These are phyloP conservation scores for Harpagoxenus sublaevis DNA, from an alignment of 2,888 invertebrate species.

Conservation along the genomic window DNA sequence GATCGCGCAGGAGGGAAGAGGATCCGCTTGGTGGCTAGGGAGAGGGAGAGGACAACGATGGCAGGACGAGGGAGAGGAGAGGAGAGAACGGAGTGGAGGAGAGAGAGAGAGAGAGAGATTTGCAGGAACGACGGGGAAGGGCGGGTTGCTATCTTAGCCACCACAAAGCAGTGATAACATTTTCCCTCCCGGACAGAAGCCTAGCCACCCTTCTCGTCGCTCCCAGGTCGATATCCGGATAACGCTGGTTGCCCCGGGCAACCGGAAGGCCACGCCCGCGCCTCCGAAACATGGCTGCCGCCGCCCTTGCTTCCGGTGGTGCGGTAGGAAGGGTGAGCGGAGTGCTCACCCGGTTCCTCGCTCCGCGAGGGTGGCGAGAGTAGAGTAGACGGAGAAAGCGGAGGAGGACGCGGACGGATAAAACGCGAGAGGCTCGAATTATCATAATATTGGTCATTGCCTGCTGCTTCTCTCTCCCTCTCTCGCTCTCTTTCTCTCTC, in stretches of 20 bases:
- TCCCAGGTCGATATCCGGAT: slow-evolving; percentile 84
- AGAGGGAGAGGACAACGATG: slow-evolving; percentile 40
- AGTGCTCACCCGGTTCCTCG: slow-evolving; percentile 25
- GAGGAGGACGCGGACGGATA: slow-evolving; percentile 55
- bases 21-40: slow-evolving; percentile 1
- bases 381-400: slow-evolving; percentile 2
- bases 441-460: slow-evolving; percentile 85
- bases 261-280: slow-evolving; percentile 84
- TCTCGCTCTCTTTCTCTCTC: slow-evolving; percentile 35
- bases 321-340: slow-evolving; percentile 55
- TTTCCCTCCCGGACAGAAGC: slow-evolving; percentile 86
- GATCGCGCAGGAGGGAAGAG: slow-evolving; percentile 36
- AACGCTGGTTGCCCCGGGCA: slow-evolving; percentile 82
- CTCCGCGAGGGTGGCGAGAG: neutral
- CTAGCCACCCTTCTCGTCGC: slow-evolving; percentile 84
- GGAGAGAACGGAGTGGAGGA: slow-evolving; percentile 55
- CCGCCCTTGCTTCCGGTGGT: slow-evolving; percentile 67
- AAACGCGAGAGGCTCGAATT: slow-evolving; percentile 81
- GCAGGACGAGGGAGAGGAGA: slow-evolving; percentile 47
- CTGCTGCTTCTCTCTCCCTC: slow-evolving; percentile 66
- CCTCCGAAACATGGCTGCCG: slow-evolving; percentile 84
- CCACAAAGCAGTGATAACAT: slow-evolving; percentile 87
- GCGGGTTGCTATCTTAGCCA: slow-evolving; percentile 86
- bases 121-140: slow-evolving; percentile 69
- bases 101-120: slow-evolving; percentile 67